A percentile compares a stretch with the other conserved stretches of the same genome.
Evolutionary conservation across 1,140 invertebrate genomes (phyloP).

Genomic region (Triops longicaudatus): DNA sequence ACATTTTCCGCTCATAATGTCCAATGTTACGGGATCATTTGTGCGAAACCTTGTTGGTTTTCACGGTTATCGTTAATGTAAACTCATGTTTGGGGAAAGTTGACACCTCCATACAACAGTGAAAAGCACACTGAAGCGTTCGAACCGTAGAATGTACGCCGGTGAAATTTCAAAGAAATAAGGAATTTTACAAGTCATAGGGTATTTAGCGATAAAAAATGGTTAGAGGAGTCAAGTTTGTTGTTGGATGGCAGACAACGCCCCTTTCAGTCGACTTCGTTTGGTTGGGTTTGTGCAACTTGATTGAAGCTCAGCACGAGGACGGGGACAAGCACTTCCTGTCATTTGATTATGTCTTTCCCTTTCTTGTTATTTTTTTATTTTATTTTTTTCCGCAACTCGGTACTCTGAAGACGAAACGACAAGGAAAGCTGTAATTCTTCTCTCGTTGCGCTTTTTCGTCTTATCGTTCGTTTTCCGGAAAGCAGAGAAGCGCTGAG

Average conservation of each 20-base stretch:
- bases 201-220: background rate
- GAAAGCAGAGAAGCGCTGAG: background rate
- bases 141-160: too few relatives aligned
- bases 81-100: background rate
- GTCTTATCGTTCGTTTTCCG: too few relatives aligned
- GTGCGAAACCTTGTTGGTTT: background rate
- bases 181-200: too few relatives aligned
- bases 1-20: background rate
- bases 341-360: slow-evolving; percentile 4
- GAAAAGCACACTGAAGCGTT: too few relatives aligned
- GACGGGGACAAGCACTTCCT: background rate
- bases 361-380: background rate
- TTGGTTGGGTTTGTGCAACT: background rate
- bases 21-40: background rate
- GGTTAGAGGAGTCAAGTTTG: background rate
- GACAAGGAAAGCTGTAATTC: background rate
- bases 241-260: background rate
- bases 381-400: background rate
- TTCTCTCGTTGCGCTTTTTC: background rate
- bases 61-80: background rate
- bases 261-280: background rate
- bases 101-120: too few relatives aligned
- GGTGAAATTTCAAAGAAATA: too few relatives aligned
- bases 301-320: background rate
- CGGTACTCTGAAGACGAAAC: background rate